Evolutionary conservation across 1,140 invertebrate species (phyloP).

Genomic region (Coptotermes formosanus): DNA sequence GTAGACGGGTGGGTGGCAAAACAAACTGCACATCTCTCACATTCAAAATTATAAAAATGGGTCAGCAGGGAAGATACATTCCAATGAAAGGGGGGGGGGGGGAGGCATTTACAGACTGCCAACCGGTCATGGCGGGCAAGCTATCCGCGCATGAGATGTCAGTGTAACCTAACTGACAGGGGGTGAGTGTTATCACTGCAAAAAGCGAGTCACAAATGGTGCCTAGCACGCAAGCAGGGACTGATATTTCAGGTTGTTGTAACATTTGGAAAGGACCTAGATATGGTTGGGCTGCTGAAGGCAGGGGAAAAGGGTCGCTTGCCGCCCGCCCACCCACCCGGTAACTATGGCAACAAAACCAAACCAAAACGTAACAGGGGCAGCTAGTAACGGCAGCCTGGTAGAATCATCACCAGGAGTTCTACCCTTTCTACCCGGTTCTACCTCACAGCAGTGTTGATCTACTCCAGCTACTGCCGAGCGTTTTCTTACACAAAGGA

Average conservation of each 20-base stretch:
- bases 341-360: slow-evolving; percentile 1
- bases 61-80: too few species aligned
- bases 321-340: not conserved
- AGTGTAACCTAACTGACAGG: too few species aligned
- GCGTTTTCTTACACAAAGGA: slow-evolving; percentile 7
- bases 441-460: not conserved
- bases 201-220: not conserved
- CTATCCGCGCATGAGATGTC: too few species aligned
- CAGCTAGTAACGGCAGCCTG: slow-evolving; percentile 1
- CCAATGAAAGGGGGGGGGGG: too few species aligned
- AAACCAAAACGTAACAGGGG: slow-evolving; percentile 14
- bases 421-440: not conserved
- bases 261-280: slow-evolving; percentile 1
- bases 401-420: slow-evolving; percentile 1
- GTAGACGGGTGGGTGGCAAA: too few species aligned
- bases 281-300: not conserved
- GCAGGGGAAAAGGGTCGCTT: not conserved
- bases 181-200: too few species aligned
- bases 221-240: not conserved
- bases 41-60: too few species aligned
- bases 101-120: too few species aligned
- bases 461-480: not conserved
- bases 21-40: too few species aligned
- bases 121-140: too few species aligned
- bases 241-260: not conserved